Conservation (phyloP, 2,888 invertebrate genomes). For the Acleris emargana region DNA sequence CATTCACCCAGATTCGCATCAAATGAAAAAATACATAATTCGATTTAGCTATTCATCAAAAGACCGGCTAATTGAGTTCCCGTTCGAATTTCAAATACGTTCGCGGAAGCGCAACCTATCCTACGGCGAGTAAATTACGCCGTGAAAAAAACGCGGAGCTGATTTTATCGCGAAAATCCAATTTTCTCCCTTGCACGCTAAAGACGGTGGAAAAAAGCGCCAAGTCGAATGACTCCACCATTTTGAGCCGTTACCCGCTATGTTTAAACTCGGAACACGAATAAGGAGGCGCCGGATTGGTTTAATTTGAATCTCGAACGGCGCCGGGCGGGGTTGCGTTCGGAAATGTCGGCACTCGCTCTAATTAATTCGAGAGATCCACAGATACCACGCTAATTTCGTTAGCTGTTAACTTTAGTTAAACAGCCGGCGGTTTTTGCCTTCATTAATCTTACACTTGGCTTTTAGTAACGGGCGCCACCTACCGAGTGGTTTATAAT, state of each 20-base stretch:
- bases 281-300: conserved; percentile 83
- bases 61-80: conserved; percentile 73
- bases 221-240: conserved; percentile 82
- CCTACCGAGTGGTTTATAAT: conserved; percentile 50
- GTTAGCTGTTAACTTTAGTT: conserved; percentile 78
- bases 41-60: conserved; percentile 40
- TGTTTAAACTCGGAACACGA: conserved; percentile 81
- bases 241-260: conserved; percentile 79
- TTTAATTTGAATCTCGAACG: conserved; percentile 83
- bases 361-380: conserved; percentile 82
- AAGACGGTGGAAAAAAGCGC: conserved; percentile 82
- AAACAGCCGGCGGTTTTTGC: conserved; percentile 69
- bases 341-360: conserved; percentile 60
- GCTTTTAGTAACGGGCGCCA: conserved; percentile 61
- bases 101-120: conserved; percentile 65
- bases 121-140: conserved; percentile 72
- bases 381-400: conserved; percentile 79
- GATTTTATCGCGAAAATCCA: conserved; percentile 84
- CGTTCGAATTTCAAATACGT: conserved; percentile 68
- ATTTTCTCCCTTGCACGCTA: conserved; percentile 83
- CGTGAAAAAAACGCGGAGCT: conserved; percentile 73
- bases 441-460: conserved; percentile 71
- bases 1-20: conserved; percentile 25
- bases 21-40: conserved; percentile 27
- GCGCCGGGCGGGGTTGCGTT: conserved; percentile 66